Conservation (phyloP, 2,113 vertebrate species). For the Todiramphus saurophagus region DNA sequence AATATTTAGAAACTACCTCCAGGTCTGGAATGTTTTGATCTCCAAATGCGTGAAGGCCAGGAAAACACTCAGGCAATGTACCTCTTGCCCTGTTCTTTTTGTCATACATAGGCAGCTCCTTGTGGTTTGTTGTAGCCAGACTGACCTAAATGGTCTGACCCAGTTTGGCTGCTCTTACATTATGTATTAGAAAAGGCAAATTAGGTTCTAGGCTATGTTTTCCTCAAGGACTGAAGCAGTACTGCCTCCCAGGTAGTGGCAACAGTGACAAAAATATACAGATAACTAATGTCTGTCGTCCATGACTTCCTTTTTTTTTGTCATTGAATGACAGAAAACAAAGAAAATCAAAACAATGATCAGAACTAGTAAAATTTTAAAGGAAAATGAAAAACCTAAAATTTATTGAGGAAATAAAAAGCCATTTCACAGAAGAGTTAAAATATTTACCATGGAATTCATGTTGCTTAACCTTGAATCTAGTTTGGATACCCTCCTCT, state of each 20-base stretch:
- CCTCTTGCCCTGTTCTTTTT: not conserved
- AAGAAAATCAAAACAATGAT: not conserved
- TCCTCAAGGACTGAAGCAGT: not conserved
- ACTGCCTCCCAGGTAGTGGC: not conserved
- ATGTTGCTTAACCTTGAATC: not conserved
- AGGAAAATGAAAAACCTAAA: not conserved
- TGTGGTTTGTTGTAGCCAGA: not conserved
- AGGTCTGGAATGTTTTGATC: not conserved
- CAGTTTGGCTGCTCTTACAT: not conserved
- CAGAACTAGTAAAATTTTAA: not conserved
- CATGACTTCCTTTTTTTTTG: not conserved
- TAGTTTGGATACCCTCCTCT: not conserved
- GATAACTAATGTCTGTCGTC: not conserved
- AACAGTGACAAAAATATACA: not conserved
- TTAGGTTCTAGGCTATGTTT: not conserved
- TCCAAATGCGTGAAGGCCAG: not conserved
- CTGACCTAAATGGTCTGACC: not conserved
- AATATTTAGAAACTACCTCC: not conserved
- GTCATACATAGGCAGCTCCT: not conserved
- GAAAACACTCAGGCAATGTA: not conserved
- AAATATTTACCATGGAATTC: not conserved
- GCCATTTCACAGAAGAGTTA: not conserved
- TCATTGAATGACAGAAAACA: not conserved
- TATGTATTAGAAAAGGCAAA: not conserved
- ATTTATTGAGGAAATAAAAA: not conserved